Conservation (phyloP, 2,113 vertebrate genomes). For the Coracopsis vasa region DNA sequence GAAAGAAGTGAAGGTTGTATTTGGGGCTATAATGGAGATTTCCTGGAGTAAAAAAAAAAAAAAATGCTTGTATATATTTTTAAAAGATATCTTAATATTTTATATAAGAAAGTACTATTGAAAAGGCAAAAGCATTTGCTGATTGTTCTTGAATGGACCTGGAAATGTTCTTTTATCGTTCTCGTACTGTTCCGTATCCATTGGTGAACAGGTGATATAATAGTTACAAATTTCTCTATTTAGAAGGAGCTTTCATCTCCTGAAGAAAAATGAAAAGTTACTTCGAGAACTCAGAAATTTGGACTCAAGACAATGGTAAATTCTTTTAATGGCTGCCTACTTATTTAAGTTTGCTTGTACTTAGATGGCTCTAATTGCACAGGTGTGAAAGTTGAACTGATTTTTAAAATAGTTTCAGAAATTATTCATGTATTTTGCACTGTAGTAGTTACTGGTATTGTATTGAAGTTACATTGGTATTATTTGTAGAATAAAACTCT, state of each 20-base stretch:
- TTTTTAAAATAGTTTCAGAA: neutral
- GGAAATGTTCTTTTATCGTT: constrained; percentile 19
- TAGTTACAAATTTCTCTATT: constrained; percentile 63
- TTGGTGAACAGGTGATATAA: constrained; percentile 56
- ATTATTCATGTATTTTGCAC: neutral
- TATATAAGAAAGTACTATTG: constrained; percentile 15
- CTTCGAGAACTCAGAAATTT: constrained; percentile 96
- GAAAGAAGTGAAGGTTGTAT: neutral
- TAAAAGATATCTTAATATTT: constrained; percentile 36
- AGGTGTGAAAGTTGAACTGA: neutral
- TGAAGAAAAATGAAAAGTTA: constrained; percentile 98
- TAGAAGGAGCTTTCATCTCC: constrained; percentile 96
- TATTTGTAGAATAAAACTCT: neutral
- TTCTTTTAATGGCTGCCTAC: neutral
- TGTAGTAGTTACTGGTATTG: neutral
- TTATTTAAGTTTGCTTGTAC: neutral
- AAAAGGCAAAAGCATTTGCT: constrained; percentile 44
- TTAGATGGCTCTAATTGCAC: neutral
- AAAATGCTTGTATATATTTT: neutral
- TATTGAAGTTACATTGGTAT: neutral
- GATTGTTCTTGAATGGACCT: constrained; percentile 21
- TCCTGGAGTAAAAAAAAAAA: constrained; percentile 9
- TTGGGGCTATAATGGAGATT: neutral
- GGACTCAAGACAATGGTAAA: constrained; percentile 96
- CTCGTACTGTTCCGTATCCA: constrained; percentile 19